Base-by-base conservation (phyloP, 1,140 invertebrate genomes). In the Bombyx mori region DNA sequence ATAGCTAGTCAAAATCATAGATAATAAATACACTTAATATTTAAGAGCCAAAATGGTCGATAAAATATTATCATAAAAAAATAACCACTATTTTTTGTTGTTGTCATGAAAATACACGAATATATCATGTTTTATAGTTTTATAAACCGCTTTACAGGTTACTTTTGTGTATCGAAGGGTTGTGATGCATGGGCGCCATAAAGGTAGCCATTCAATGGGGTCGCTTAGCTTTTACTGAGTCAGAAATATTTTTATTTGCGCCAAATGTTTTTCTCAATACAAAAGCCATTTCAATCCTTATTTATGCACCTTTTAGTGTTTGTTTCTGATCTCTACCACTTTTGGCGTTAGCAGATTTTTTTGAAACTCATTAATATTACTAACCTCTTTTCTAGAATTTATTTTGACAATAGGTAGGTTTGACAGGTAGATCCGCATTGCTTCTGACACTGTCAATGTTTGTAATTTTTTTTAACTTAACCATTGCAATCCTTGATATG, bases 121-220 rank as follows among this genome's bases (percentile, higher is more conserved):
- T 54, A 54, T 54, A 54, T 54, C 52, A 50, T 52, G 8, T 44
- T 12, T 54, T 54, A 54, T 54, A 43, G 10, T 9, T 54, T 54
- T 54, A 54, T 54, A 54, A 54, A 52, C 26, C 42, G n/a, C 42
- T 22, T 42, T 35, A 52, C 51, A 52, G 42, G 52, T 54, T 54
- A 54, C 9, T 42, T 22, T 8, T 43, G 52, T 44, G 7, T 43
- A 54, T 54, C 52, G 52, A 54, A 54, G 52, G 52, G 52, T 54
- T 54, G 44, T 44, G 52, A 54, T 7, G n/a, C 6, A 54, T 43
- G 42, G 52, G 10, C 8, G 6, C 43, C 42, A 43, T 54, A 44
- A 54, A 54, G 52, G 42, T 18, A 10, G 52, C 52, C 42, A 52
- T 45, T 45, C 7, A 10, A 52, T 44, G 42, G 26, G 49, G 26